Conservation (phyloP, 2,113 vertebrate species). For the Epinephelus moara region DNA sequence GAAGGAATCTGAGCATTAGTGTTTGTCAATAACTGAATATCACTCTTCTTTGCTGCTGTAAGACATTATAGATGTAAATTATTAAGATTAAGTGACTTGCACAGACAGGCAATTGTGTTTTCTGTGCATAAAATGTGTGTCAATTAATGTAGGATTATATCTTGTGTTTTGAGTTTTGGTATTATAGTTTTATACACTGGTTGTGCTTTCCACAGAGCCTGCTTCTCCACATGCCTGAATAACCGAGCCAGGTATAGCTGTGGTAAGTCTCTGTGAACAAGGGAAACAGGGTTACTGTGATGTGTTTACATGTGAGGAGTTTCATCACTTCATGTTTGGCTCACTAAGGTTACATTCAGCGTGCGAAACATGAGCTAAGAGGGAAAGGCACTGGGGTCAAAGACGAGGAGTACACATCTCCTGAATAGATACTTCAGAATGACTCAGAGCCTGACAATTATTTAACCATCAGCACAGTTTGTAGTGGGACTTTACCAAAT, state of each 20-base stretch:
- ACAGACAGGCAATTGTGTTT: background rate
- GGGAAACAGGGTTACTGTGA: background rate
- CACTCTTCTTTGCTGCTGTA: background rate
- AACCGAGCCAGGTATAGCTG: background rate
- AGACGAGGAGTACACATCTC: background rate
- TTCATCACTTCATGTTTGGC: background rate
- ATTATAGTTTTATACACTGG: too few species aligned
- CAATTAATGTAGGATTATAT: too few species aligned
- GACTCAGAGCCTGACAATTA: slow-evolving; percentile 1
- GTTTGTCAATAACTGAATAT: background rate
- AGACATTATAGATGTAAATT: background rate
- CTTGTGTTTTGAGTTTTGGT: too few species aligned
- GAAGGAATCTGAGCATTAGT: background rate
- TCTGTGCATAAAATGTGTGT: too few species aligned
- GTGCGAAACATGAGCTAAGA: slow-evolving; percentile 29
- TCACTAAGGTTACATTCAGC: slow-evolving; percentile 8
- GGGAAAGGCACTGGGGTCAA: slow-evolving; percentile 1
- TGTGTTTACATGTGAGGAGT: background rate
- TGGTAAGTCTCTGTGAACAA: background rate
- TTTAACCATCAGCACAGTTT: background rate
- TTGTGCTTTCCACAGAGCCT: background rate
- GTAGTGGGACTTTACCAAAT: slow-evolving; percentile 7
- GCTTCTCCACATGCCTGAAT: slow-evolving; percentile 6
- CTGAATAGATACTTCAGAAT: background rate
- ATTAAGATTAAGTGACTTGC: background rate